A percentile compares a stretch with the other conserved stretches of the same genome.
phyloP scores from a whole-genome alignment of 23 tunicate genomes.

The Styela plicata region DNA sequence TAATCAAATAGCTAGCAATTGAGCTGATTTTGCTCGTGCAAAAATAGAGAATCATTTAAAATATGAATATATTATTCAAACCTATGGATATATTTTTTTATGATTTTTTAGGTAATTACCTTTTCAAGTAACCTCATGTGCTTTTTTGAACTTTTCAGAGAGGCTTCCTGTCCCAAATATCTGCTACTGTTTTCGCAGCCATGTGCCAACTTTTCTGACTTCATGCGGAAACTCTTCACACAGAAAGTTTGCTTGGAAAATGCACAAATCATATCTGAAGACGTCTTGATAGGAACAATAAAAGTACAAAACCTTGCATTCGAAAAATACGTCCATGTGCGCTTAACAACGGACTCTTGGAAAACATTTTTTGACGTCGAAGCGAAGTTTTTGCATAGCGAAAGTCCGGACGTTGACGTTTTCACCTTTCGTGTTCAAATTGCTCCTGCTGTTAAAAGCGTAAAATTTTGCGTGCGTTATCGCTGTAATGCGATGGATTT shows the following conservation, averaged over 20 bases:
- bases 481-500: constrained; percentile 23
- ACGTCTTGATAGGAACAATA: constrained; percentile 20
- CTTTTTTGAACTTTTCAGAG: too few relatives aligned
- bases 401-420: constrained; percentile 29
- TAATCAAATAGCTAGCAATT: too few relatives aligned
- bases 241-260: constrained; percentile 29
- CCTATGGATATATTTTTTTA: too few relatives aligned
- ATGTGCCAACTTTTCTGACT: constrained; percentile 25
- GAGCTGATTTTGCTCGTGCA: too few relatives aligned
- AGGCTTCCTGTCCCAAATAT: constrained; percentile 12
- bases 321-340: constrained; percentile 33
- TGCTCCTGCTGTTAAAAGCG: neutral
- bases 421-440: constrained; percentile 29
- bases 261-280: constrained; percentile 32
- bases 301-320: constrained; percentile 30
- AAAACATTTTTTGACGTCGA: constrained; percentile 10
- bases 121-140: too few relatives aligned
- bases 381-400: constrained; percentile 28
- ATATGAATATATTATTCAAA: too few relatives aligned
- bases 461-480: constrained; percentile 35
- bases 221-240: constrained; percentile 19
- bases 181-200: constrained; percentile 10
- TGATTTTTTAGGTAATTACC: too few relatives aligned
- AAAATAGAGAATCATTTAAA: too few relatives aligned
- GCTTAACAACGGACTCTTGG: constrained; percentile 44